Evolutionary conservation across 2,113 vertebrate species (phyloP), one percentile per base, ranked within the genome.

Genomic region (Acrocephalus arundinaceus): DNA sequence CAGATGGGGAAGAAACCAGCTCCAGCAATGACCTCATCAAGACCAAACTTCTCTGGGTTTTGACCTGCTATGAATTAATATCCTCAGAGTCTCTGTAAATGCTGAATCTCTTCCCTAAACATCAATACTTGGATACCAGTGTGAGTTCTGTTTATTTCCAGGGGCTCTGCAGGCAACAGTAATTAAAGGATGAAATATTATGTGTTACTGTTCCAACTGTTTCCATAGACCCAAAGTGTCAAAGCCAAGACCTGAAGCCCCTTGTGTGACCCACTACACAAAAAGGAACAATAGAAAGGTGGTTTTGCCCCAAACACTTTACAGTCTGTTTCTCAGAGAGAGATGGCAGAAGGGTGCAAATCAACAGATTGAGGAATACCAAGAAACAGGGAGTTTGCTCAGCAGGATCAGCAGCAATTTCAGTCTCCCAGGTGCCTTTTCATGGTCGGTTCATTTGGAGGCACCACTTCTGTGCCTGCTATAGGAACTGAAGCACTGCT

Each of bases 371-470:
- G 49, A 90, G 46, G 63, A 52, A 57, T 18, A 6, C 10, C 48
- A 9, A 1, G 2, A 52, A 83, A 33, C 11, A 23, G 27, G 43
- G 54, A 80, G 20, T n/a, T 62, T 61, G 79, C 22, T 45, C 54
- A 70, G 39, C 31, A 70, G 59, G 23, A 31, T 37, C 5, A 4
- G 49, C 49, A 80, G 28, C 7, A 31, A 0, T 86, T 70, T 74
- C 28, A 25, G 58, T 35, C 41, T 87, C 35, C 31, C 62, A 54
- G 54, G 17, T 85, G 28, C 25, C 16, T 83, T 90, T 68, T 72
- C 1, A 3, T 9, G 37, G 19, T 10, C 0, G 0, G 1, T 71
- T 82, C 23, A 5, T 81, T 89, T 52, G 57, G 52, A 76, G 58
- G 11, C 62, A 75, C 17, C 25, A 14, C 22, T 70, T 18, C n/a